phyloP scores from a whole-genome alignment of 2,888 invertebrate genomes.

The Coecobrya sp. region DNA sequence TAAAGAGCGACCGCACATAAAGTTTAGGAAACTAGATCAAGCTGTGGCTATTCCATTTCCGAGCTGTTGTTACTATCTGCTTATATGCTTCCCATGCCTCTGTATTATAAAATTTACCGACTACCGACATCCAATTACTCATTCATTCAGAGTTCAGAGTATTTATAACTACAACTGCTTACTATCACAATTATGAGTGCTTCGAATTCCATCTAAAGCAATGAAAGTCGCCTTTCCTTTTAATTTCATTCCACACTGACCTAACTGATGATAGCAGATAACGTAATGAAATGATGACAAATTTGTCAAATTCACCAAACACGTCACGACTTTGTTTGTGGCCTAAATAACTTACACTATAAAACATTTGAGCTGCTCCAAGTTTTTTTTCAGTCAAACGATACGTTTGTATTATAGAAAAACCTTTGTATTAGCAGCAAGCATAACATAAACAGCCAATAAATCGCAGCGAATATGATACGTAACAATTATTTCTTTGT shows the following conservation, averaged over 20 bases:
- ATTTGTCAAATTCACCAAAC: background rate
- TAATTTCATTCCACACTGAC: too few relatives aligned
- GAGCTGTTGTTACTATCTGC: background rate
- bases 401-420: background rate
- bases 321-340: background rate
- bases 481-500: background rate
- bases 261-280: background rate
- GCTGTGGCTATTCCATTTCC: slow-evolving; percentile 30
- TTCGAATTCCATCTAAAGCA: too few relatives aligned
- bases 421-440: background rate
- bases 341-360: background rate
- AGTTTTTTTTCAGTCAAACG: background rate
- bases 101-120: background rate
- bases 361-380: background rate
- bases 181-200: too few relatives aligned
- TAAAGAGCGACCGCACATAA: background rate
- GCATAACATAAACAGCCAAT: background rate
- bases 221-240: too few relatives aligned
- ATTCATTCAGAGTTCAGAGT: too few relatives aligned
- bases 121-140: background rate
- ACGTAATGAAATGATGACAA: background rate
- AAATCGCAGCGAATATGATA: background rate
- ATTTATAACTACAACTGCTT: too few relatives aligned
- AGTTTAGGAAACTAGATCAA: slow-evolving; percentile 30
- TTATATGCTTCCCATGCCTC: background rate